phyloP scores from a whole-genome alignment of 2,888 invertebrate species.

The Aphelenchoides bicaudatus region DNA sequence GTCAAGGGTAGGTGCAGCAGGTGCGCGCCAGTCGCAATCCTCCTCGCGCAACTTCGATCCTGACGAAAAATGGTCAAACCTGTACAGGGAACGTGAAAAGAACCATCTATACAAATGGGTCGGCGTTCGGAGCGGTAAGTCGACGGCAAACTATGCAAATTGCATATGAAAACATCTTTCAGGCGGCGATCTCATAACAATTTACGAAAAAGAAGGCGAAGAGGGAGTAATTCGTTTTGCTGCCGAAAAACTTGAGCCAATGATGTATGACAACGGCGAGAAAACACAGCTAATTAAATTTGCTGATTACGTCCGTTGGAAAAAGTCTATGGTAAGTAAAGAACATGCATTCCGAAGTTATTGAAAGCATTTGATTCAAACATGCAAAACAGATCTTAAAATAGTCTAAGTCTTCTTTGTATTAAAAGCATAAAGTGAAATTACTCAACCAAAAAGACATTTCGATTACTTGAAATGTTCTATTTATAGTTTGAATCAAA shows the following conservation, averaged over 20 bases:
- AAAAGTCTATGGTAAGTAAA: constrained; percentile 63
- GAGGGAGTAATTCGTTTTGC: constrained; percentile 66
- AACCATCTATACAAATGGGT: constrained; percentile 61
- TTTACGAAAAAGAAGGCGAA: constrained; percentile 67
- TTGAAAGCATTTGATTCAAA: neutral
- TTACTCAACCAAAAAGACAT: too few species aligned
- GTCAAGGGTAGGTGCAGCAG: too few species aligned
- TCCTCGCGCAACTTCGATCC: constrained; percentile 52
- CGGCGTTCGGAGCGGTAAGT: constrained; percentile 50
- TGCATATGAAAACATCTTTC: constrained; percentile 13
- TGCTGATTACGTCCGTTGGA: constrained; percentile 80
- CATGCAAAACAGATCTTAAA: too few species aligned
- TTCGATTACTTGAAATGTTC: too few species aligned
- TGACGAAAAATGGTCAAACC: constrained; percentile 60
- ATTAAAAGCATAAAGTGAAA: too few species aligned
- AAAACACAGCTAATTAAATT: constrained; percentile 75
- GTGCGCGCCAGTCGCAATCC: too few species aligned
- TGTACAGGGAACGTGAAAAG: constrained; percentile 60
- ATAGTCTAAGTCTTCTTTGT: too few species aligned
- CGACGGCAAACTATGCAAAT: neutral
- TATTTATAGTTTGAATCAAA: too few species aligned
- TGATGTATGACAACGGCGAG: constrained; percentile 69
- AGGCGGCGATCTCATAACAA: constrained; percentile 80
- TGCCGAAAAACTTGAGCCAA: constrained; percentile 50
- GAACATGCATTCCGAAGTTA: neutral